Conservation (phyloP, 2,113 vertebrate genomes). For the Copsychus sechellarum region DNA sequence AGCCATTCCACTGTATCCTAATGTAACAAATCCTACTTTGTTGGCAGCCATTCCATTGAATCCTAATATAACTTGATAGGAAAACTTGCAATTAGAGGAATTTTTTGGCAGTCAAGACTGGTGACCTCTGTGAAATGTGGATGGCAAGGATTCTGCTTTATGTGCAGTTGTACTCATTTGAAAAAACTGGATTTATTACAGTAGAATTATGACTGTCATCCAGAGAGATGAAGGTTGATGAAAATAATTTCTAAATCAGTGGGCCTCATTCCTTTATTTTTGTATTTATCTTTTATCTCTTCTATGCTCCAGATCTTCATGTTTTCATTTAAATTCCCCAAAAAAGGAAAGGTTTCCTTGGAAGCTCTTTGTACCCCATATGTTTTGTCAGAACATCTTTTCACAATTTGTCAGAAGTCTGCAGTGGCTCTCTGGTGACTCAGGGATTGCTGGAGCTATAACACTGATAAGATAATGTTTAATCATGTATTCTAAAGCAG, state of each 20-base stretch:
- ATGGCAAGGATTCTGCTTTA: background rate
- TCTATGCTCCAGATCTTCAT: background rate
- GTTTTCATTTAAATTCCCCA: background rate
- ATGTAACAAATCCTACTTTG: background rate
- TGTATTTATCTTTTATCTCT: background rate
- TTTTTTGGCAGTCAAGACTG: background rate
- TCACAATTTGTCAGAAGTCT: background rate
- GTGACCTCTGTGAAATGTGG: background rate
- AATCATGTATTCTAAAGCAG: slow-evolving; percentile 46
- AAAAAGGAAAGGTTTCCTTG: background rate
- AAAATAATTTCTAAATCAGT: background rate
- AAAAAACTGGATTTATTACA: background rate
- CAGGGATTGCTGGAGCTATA: background rate
- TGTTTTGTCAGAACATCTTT: background rate
- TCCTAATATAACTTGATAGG: background rate
- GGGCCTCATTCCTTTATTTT: background rate
- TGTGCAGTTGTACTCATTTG: background rate
- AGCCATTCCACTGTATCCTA: background rate
- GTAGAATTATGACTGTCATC: background rate
- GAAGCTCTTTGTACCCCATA: background rate
- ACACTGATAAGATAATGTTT: slow-evolving; percentile 36
- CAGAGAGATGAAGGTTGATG: background rate
- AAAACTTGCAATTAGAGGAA: background rate
- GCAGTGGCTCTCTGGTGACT: background rate
- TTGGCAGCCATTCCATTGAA: background rate